These are phyloP conservation scores for Anguilla rostrata DNA, from an alignment of 2,113 vertebrate genomes.

Conservation along the genomic window DNA sequence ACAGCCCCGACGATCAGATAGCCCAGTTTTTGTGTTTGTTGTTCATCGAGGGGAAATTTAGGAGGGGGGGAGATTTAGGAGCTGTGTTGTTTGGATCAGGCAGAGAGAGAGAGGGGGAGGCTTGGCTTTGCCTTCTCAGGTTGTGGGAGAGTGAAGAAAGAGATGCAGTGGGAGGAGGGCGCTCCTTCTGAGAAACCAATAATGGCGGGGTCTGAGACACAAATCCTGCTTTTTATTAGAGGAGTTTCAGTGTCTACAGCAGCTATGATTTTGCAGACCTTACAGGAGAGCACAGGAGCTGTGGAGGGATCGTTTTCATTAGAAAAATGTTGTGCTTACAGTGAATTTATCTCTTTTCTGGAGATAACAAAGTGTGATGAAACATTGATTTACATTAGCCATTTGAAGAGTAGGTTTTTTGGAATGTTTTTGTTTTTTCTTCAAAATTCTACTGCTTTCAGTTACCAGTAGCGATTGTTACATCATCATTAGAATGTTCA, in stretches of 20 bases:
- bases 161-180: background rate
- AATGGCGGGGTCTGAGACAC: conserved; percentile 34
- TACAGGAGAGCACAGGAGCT: conserved; percentile 42
- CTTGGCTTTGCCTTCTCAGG: background rate
- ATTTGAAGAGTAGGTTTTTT: too few relatives aligned
- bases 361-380: background rate
- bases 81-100: conserved; percentile 38
- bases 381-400: too few relatives aligned
- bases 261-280: conserved; percentile 33
- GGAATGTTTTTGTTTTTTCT: too few relatives aligned
- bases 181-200: conserved; percentile 10
- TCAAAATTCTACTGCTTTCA: too few relatives aligned
- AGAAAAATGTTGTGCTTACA: background rate
- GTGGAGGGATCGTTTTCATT: background rate
- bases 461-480: too few relatives aligned
- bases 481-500: too few relatives aligned
- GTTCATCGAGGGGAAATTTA: background rate
- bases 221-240: background rate
- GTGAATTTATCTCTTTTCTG: background rate
- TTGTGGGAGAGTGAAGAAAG: background rate
- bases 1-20: conserved; percentile 13
- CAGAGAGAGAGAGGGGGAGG: conserved; percentile 5
- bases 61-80: conserved; percentile 1
- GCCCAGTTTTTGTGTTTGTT: conserved; percentile 24
- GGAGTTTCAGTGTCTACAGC: conserved; percentile 19